phyloP scores from a whole-genome alignment of 1,140 invertebrate species.

The Lasaia peninsularis region DNA sequence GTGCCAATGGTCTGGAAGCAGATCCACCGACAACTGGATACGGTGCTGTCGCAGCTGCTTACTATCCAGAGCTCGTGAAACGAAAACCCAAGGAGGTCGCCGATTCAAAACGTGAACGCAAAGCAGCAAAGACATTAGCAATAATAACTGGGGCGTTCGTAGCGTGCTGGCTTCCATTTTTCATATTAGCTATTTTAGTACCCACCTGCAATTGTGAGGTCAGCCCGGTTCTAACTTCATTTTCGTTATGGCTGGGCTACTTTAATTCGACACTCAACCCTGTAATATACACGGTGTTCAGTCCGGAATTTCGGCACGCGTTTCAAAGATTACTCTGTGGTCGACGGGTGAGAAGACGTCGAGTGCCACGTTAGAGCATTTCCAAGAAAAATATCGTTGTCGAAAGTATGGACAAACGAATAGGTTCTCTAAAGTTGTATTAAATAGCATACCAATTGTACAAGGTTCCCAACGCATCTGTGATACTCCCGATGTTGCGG shows the following conservation, averaged over 20 bases:
- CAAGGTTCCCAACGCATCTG: too few species aligned
- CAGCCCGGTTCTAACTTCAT: constrained; percentile 80
- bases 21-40: constrained; percentile 81
- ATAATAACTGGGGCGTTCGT: constrained; percentile 95
- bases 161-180: constrained; percentile 93
- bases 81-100: constrained; percentile 82
- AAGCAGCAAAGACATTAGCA: constrained; percentile 93
- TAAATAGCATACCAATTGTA: too few species aligned
- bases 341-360: constrained; percentile 71
- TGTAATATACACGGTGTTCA: constrained; percentile 93
- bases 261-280: constrained; percentile 94
- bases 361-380: constrained; percentile 52
- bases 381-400: not conserved
- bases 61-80: constrained; percentile 70
- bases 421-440: too few species aligned
- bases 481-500: too few species aligned
- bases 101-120: constrained; percentile 90
- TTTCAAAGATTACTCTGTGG: constrained; percentile 90
- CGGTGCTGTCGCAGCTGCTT: constrained; percentile 72
- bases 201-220: constrained; percentile 82
- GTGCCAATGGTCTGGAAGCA: constrained; percentile 82
- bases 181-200: constrained; percentile 90
- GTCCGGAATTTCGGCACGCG: constrained; percentile 91
- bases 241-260: constrained; percentile 90
- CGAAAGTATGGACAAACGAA: too few species aligned